These are phyloP conservation scores for Pteruthius melanotis DNA, from an alignment of 2,113 vertebrate genomes.

Conservation along the genomic window DNA sequence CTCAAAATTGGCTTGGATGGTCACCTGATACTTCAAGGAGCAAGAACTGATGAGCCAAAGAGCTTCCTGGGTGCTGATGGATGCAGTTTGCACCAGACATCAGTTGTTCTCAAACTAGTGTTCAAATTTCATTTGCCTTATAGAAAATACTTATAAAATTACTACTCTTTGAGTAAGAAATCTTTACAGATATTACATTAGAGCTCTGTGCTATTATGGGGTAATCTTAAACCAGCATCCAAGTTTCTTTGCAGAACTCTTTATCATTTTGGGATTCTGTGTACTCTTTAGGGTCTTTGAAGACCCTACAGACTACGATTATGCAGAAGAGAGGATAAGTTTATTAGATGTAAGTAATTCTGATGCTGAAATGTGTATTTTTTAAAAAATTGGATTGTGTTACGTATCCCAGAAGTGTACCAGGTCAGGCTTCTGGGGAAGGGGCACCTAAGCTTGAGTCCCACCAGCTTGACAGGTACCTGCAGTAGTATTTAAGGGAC, in stretches of 20 bases:
- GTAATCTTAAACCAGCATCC: neutral
- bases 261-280: neutral
- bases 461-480: neutral
- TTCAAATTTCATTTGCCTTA: constrained; percentile 10
- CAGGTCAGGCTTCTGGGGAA: neutral
- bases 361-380: neutral
- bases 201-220: neutral
- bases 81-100: neutral
- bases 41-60: neutral
- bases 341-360: neutral
- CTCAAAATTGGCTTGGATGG: neutral
- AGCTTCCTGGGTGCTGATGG: neutral
- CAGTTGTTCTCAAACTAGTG: neutral
- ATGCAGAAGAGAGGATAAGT: neutral
- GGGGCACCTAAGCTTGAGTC: neutral
- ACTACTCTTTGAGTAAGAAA: neutral
- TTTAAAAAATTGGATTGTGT: neutral
- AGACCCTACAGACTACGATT: neutral
- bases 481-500: neutral
- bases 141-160: neutral
- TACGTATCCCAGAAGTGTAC: neutral
- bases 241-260: neutral
- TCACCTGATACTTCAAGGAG: neutral
- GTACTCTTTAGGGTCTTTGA: neutral
- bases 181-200: neutral